These are phyloP conservation scores for Sebastes taczanowskii DNA, from an alignment of 2,797 vertebrate genomes.

Conservation along the genomic window DNA sequence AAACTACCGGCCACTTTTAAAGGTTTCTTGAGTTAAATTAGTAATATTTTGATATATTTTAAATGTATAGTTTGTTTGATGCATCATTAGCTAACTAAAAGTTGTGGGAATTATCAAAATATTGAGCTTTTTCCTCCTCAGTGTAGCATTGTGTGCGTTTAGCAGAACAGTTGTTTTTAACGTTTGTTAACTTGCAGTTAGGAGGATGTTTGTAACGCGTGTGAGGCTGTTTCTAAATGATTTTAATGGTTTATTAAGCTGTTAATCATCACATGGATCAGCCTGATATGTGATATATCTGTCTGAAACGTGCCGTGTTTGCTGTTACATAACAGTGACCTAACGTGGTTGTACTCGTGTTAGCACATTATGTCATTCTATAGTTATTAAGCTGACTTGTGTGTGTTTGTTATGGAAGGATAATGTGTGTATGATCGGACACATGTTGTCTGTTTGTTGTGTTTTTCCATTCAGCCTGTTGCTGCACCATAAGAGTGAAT, in stretches of 20 bases:
- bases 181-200: background rate
- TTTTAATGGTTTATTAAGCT: background rate
- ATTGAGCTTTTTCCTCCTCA: background rate
- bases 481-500: background rate
- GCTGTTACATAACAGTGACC: conserved; percentile 17
- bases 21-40: background rate
- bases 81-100: background rate
- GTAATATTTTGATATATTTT: background rate
- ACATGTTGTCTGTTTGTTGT: background rate
- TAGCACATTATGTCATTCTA: background rate
- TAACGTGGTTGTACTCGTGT: background rate
- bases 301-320: background rate
- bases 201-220: background rate
- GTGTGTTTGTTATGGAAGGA: background rate
- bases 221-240: background rate
- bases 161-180: background rate
- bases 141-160: background rate
- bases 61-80: rapidly evolving
- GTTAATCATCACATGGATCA: rapidly evolving
- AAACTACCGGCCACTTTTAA: background rate
- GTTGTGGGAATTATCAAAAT: background rate
- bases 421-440: background rate
- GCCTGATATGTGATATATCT: background rate
- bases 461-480: conserved; percentile 11
- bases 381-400: background rate